These are phyloP conservation scores for Notolabrus celidotus DNA, from an alignment of 2,797 vertebrate genomes.

Conservation along the genomic window DNA sequence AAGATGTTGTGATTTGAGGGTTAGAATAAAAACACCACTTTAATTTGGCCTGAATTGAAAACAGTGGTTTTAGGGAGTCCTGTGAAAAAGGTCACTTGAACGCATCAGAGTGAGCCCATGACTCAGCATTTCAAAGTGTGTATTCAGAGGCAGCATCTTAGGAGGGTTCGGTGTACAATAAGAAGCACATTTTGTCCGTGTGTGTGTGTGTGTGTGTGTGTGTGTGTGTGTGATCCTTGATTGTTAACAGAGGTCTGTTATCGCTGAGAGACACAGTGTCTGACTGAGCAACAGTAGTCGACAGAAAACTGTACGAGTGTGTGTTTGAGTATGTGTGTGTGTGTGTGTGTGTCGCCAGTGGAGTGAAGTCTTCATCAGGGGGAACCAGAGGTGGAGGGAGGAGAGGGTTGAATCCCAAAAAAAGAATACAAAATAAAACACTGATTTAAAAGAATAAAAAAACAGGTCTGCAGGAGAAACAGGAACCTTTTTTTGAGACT, in stretches of 20 bases:
- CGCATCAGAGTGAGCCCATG: too few relatives aligned
- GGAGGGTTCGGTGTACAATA: conserved; percentile 1
- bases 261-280: conserved; percentile 81
- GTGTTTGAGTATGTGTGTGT: conserved; percentile 50
- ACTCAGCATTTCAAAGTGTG: too few relatives aligned
- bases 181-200: not conserved
- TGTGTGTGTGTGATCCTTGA: not conserved
- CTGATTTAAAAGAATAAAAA: conserved; percentile 4
- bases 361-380: conserved; percentile 59
- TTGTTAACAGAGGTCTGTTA: conserved; percentile 51
- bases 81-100: too few relatives aligned
- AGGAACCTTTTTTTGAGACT: conserved; percentile 21
- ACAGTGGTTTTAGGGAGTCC: too few relatives aligned
- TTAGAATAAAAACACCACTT: too few relatives aligned
- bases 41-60: too few relatives aligned
- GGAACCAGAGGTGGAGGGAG: conserved; percentile 42
- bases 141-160: conserved; percentile 33
- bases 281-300: conserved; percentile 86
- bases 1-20: too few relatives aligned
- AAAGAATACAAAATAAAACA: not conserved
- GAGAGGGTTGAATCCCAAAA: conserved; percentile 39
- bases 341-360: conserved; percentile 64
- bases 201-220: conserved; percentile 6
- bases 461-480: conserved; percentile 24
- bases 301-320: conserved; percentile 64